Conservation (phyloP, 2,113 vertebrate species). For the Tetrao urogallus region DNA sequence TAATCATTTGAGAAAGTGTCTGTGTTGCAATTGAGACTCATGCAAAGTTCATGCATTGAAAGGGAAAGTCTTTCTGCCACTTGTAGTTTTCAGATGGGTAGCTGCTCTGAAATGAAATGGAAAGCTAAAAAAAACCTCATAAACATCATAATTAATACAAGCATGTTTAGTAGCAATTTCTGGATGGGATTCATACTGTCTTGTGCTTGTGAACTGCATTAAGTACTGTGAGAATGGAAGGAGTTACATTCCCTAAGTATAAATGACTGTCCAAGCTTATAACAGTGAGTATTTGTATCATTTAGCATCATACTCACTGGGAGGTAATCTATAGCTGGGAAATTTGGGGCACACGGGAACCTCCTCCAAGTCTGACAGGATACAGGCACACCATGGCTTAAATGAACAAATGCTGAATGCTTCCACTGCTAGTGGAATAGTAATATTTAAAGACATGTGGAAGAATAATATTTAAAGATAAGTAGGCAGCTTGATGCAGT, state of each 20-base stretch:
- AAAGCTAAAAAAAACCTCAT: not conserved
- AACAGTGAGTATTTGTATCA: not conserved
- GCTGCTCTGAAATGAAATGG: not conserved
- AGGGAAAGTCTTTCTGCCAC: not conserved
- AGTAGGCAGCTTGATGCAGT: not conserved
- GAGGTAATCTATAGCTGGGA: not conserved
- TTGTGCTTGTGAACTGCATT: not conserved
- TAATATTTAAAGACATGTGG: not conserved
- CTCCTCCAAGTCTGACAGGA: not conserved
- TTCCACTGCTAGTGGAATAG: not conserved
- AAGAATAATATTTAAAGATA: not conserved
- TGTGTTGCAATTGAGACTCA: not conserved
- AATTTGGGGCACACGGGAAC: not conserved
- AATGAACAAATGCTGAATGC: not conserved
- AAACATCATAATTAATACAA: not conserved
- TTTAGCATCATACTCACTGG: not conserved
- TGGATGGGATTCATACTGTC: not conserved
- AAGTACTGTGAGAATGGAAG: not conserved
- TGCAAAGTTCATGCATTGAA: not conserved
- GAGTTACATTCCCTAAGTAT: not conserved
- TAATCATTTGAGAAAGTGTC: not conserved
- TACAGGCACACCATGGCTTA: not conserved
- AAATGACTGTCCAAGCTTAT: not conserved
- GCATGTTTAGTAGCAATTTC: not conserved
- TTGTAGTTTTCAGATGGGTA: not conserved